Evolutionary conservation across 2,888 invertebrate species (phyloP).

Genomic region (Boloria euphrosyne): DNA sequence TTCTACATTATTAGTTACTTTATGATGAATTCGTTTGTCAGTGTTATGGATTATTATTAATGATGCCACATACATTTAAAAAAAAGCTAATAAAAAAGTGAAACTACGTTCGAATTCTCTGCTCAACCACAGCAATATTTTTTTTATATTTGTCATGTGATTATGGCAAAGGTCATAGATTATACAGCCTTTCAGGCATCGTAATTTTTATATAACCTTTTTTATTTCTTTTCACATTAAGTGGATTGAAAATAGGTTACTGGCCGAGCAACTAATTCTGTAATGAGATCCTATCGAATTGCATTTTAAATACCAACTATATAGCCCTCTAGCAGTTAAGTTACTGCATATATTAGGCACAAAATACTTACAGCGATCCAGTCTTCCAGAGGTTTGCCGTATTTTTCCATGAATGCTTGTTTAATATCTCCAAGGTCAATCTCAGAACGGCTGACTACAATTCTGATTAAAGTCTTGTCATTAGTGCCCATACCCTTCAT

Average conservation of each 20-base stretch:
- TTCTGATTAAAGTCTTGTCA: slow-evolving; percentile 95
- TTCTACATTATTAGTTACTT: background rate
- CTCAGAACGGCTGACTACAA: slow-evolving; percentile 94
- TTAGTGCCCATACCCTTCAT: slow-evolving; percentile 96
- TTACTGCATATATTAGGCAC: slow-evolving; percentile 6
- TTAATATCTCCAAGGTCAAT: slow-evolving; percentile 97
- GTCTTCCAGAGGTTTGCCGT: slow-evolving; percentile 90
- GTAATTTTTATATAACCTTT: background rate
- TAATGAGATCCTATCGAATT: background rate
- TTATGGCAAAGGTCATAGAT: background rate
- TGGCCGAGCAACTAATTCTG: slow-evolving; percentile 4
- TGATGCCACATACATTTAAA: too few relatives aligned
- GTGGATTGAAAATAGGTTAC: background rate
- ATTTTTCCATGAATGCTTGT: slow-evolving; percentile 92
- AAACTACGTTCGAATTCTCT: slow-evolving; percentile 3
- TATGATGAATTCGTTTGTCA: background rate
- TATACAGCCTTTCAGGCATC: background rate
- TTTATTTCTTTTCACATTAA: background rate
- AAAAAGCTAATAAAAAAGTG: too few relatives aligned
- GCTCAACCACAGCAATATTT: slow-evolving; percentile 10
- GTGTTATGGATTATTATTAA: too few relatives aligned
- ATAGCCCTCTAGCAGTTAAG: slow-evolving; percentile 1
- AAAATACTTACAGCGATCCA: slow-evolving; percentile 89
- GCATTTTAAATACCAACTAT: slow-evolving; percentile 6
- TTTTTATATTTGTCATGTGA: background rate